Evolutionary conservation across 2,797 vertebrate species (phyloP).

Genomic region (Tapera naevia): DNA sequence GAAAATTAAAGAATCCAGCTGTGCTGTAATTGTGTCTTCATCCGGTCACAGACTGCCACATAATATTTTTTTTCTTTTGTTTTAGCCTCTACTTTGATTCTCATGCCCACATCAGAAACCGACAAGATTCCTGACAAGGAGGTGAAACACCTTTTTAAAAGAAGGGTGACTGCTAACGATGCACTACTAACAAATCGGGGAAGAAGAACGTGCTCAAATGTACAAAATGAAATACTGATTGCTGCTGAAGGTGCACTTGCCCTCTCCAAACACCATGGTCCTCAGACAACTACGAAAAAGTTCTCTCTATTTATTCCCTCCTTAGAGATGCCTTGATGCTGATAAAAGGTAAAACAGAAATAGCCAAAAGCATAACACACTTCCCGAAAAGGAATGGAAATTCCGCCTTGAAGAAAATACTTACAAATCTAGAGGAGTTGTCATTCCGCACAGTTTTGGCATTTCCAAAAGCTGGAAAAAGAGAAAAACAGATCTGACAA

Average conservation of each 20-base stretch:
- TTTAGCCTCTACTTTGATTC: not conserved
- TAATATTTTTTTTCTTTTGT: not conserved
- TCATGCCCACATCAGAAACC: not conserved
- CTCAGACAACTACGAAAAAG: not conserved
- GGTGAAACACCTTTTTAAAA: not conserved
- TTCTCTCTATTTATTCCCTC: not conserved
- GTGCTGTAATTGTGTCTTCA: not conserved
- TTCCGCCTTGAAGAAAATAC: slow-evolving; percentile 69
- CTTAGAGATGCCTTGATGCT: not conserved
- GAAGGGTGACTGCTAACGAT: not conserved
- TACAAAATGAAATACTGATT: not conserved
- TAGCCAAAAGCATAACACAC: accelerated
- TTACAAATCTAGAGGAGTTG: slow-evolving; percentile 99
- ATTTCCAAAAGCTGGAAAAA: slow-evolving; percentile 91
- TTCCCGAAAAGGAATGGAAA: not conserved
- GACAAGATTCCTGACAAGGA: not conserved
- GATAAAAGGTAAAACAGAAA: not conserved
- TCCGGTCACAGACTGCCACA: not conserved
- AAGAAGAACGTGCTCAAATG: accelerated
- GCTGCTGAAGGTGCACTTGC: not conserved
- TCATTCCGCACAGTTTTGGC: slow-evolving; percentile 98
- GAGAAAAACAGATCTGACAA: not conserved
- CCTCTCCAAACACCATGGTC: not conserved
- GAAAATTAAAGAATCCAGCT: slow-evolving; percentile 3
- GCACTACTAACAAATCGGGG: not conserved